phyloP scores from a whole-genome alignment of 2,797 vertebrate genomes.

The Crotalus adamanteus region DNA sequence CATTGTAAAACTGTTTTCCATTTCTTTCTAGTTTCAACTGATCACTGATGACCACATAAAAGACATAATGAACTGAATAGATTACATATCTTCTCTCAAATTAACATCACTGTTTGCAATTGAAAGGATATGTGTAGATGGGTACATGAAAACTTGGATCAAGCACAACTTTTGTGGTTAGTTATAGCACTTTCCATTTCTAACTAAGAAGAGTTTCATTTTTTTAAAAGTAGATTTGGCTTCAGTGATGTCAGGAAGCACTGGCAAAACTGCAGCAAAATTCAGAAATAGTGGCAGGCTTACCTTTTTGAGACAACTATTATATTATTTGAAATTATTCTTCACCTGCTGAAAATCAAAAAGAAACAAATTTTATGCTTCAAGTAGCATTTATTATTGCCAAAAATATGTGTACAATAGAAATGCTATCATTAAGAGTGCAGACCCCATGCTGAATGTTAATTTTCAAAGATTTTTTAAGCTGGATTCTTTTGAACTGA shows the following conservation, averaged over 20 bases:
- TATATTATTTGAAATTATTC: neutral
- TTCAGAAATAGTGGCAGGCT: neutral
- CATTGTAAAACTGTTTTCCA: neutral
- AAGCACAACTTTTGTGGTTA: neutral
- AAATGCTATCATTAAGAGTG: neutral
- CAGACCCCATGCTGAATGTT: neutral
- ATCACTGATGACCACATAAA: neutral
- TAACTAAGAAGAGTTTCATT: neutral
- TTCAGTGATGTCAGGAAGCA: neutral
- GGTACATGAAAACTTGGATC: neutral
- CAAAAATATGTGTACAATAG: neutral
- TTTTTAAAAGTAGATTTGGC: neutral
- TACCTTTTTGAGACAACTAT: neutral
- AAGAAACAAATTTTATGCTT: neutral
- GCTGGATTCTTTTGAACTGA: slow-evolving; percentile 22
- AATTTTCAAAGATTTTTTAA: neutral
- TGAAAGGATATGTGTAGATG: neutral
- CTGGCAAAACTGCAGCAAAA: neutral
- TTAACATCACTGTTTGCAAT: neutral
- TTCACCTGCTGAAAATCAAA: neutral
- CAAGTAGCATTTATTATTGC: slow-evolving; percentile 4
- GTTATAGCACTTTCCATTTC: neutral
- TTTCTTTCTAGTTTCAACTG: neutral
- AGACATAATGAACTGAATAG: neutral
- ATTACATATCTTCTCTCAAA: slow-evolving; percentile 20